Evolutionary conservation across 2,113 vertebrate genomes (phyloP).

Genomic region (Tichodroma muraria): DNA sequence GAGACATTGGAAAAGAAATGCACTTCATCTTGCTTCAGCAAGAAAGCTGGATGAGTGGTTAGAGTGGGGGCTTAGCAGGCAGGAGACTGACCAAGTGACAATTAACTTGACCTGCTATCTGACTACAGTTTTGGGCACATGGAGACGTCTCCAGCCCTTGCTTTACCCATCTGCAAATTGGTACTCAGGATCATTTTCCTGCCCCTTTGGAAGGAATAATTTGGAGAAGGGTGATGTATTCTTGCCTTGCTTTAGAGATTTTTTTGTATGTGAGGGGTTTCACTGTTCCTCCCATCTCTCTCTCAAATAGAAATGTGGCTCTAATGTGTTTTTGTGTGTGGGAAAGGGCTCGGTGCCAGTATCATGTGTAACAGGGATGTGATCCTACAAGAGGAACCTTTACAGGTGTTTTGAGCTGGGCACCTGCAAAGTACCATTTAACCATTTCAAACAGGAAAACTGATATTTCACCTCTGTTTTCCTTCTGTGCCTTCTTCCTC

Average conservation of each 20-base stretch:
- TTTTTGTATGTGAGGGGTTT: background rate
- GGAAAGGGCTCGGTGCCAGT: background rate
- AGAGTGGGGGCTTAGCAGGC: background rate
- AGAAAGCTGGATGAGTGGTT: background rate
- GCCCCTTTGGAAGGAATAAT: background rate
- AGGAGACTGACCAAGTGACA: background rate
- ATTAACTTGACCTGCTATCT: background rate
- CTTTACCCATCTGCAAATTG: background rate
- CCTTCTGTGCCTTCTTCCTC: slow-evolving; percentile 34
- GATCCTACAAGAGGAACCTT: background rate
- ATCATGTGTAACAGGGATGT: background rate
- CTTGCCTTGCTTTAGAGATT: background rate
- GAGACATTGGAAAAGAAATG: background rate
- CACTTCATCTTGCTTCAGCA: background rate
- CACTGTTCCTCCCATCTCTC: background rate
- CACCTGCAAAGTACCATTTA: background rate
- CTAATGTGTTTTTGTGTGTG: background rate
- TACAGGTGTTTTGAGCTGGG: background rate
- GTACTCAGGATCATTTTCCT: background rate
- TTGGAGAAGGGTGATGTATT: background rate
- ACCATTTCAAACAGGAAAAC: slow-evolving; percentile 9
- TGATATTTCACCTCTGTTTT: background rate
- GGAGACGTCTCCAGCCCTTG: background rate
- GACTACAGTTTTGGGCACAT: background rate
- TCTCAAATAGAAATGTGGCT: background rate